Evolutionary conservation across 2,888 invertebrate genomes (phyloP).

Genomic region (Luffia ferchaultella): DNA sequence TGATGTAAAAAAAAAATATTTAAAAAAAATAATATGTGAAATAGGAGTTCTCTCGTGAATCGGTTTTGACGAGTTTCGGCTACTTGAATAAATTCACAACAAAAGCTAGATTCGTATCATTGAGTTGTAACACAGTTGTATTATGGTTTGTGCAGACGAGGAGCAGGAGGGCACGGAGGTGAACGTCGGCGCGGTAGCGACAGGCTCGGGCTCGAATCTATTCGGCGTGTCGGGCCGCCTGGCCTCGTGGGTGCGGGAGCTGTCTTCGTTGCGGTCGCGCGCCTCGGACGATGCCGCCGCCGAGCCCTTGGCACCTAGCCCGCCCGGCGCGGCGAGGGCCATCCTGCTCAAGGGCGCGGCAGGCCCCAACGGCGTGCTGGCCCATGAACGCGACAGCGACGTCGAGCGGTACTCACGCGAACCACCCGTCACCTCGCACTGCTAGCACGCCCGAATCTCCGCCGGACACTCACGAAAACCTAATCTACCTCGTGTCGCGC

Average conservation of each 20-base stretch:
- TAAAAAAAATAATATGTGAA: not conserved
- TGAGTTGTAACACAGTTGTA: not conserved
- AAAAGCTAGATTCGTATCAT: no score
- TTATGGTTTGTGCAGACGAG: conserved; percentile 34
- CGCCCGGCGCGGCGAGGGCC: conserved; percentile 32
- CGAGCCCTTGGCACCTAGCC: conserved; percentile 42
- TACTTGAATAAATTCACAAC: no score
- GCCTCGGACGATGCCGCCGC: conserved; percentile 12
- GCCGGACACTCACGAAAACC: conserved; percentile 19
- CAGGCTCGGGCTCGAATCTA: conserved; percentile 54
- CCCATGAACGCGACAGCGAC: conserved; percentile 20
- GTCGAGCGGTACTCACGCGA: conserved; percentile 29
- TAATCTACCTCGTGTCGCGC: conserved; percentile 19
- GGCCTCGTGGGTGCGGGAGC: conserved; percentile 59
- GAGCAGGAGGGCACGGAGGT: conserved; percentile 47
- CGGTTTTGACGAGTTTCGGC: no score
- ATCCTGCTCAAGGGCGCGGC: conserved; percentile 23
- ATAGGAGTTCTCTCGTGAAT: not conserved
- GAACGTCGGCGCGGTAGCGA: conserved; percentile 56
- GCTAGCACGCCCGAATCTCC: conserved; percentile 13
- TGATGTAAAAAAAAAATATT: no score
- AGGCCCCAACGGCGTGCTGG: conserved; percentile 34
- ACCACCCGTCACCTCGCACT: conserved; percentile 22
- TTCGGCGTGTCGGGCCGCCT: conserved; percentile 60
- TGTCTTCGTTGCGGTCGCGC: conserved; percentile 41